These are phyloP conservation scores for Chionodraco myersi DNA, from an alignment of 2,113 vertebrate genomes.

Conservation along the genomic window DNA sequence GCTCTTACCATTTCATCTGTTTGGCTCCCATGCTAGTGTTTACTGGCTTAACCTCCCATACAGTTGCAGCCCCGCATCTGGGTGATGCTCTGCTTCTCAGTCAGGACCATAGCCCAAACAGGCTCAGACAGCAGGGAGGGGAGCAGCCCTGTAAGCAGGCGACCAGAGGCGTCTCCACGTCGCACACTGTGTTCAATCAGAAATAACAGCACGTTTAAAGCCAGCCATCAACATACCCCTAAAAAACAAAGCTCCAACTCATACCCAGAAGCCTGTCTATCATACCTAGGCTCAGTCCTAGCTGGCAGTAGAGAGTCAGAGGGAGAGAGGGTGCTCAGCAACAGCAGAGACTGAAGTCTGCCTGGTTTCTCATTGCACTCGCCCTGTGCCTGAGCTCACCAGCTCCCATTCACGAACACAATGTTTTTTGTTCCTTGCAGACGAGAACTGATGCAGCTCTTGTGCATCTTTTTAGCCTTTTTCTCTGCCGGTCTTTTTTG, in stretches of 20 bases:
- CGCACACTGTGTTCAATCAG: slow-evolving; percentile 73
- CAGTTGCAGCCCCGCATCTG: slow-evolving; percentile 68
- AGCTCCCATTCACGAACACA: slow-evolving; percentile 76
- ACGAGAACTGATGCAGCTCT: slow-evolving; percentile 72
- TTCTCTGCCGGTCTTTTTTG: slow-evolving; percentile 38
- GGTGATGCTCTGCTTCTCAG: slow-evolving; percentile 75
- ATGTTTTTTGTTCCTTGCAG: slow-evolving; percentile 73
- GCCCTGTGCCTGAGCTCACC: slow-evolving; percentile 73
- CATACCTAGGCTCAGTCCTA: slow-evolving; percentile 66
- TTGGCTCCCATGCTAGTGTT: slow-evolving; percentile 84
- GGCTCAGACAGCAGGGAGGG: slow-evolving; percentile 63
- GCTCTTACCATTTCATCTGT: slow-evolving; percentile 86
- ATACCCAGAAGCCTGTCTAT: slow-evolving; percentile 56
- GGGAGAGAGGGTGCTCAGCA: slow-evolving; percentile 59
- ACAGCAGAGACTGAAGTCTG: slow-evolving; percentile 63
- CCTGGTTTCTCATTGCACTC: slow-evolving; percentile 75
- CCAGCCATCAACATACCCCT: slow-evolving; percentile 63
- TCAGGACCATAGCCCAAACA: slow-evolving; percentile 78
- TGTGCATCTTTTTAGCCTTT: slow-evolving; percentile 64
- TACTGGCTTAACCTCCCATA: slow-evolving; percentile 73
- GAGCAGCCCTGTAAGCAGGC: slow-evolving; percentile 60
- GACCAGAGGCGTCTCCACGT: slow-evolving; percentile 68
- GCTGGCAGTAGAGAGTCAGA: slow-evolving; percentile 56
- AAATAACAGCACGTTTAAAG: slow-evolving; percentile 74
- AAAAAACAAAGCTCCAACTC: slow-evolving; percentile 70